phyloP scores from a whole-genome alignment of 2,797 vertebrate genomes.

The Pterois miles region DNA sequence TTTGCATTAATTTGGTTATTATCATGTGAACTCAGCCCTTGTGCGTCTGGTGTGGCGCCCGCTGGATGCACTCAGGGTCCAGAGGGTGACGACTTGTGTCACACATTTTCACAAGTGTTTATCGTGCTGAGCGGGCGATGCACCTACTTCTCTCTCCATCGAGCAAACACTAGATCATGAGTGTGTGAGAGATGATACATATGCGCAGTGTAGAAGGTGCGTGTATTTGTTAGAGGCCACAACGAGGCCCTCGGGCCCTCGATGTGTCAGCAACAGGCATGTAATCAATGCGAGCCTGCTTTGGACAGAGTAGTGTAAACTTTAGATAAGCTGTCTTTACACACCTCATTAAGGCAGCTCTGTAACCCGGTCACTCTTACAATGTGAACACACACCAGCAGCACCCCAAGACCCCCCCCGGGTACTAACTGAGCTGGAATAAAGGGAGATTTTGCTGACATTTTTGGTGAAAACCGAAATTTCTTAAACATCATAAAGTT shows the following conservation, averaged over 20 bases:
- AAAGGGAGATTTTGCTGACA: neutral
- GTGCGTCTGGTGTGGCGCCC: constrained; percentile 25
- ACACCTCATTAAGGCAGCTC: constrained; percentile 69
- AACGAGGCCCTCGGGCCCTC: constrained; percentile 17
- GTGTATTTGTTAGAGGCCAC: constrained; percentile 31
- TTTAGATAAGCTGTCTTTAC: constrained; percentile 69
- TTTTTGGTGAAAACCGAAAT: neutral
- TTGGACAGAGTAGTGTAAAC: constrained; percentile 67
- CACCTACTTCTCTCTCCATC: constrained; percentile 35
- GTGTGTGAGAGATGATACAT: constrained; percentile 53
- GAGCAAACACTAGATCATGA: constrained; percentile 59
- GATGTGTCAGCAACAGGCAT: constrained; percentile 49
- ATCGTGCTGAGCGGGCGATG: constrained; percentile 54
- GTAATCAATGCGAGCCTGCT: constrained; percentile 59
- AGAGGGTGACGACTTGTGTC: constrained; percentile 44
- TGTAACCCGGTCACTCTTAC: constrained; percentile 41
- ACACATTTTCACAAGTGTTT: constrained; percentile 61
- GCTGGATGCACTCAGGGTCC: constrained; percentile 34
- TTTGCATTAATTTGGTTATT: no score
- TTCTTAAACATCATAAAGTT: neutral
- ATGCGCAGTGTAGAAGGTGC: constrained; percentile 23
- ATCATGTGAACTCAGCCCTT: neutral
- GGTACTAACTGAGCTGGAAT: neutral
- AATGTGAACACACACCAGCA: neutral
- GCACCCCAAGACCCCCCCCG: neutral